Percentiles rank a stretch among this genome's conserved stretches.
phyloP scores from a whole-genome alignment of 2,888 invertebrate genomes.

The Baronia brevicornis region DNA sequence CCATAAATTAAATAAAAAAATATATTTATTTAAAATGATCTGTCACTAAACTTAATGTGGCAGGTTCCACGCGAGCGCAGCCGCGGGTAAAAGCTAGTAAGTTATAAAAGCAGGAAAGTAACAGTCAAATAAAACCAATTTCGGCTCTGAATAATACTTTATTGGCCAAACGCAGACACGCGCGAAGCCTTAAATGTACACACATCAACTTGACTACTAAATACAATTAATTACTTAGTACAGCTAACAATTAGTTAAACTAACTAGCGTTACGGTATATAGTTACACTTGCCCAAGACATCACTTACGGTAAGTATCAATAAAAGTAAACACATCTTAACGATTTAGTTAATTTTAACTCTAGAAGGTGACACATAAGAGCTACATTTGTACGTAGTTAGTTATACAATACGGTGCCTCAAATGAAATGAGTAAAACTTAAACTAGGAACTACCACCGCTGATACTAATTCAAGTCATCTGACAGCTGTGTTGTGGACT shows the following conservation, averaged over 20 bases:
- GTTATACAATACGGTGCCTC: not conserved
- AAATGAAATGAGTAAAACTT: not conserved
- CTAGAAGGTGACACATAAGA: constrained; percentile 62
- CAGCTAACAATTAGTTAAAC: constrained; percentile 35
- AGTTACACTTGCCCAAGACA: constrained; percentile 18
- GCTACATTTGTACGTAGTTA: constrained; percentile 50
- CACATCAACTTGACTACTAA: constrained; percentile 62
- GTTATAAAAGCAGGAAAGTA: no score
- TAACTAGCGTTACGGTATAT: constrained; percentile 33
- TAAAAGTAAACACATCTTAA: constrained; percentile 17
- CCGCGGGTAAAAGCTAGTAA: no score
- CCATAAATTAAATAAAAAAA: no score
- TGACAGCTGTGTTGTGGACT: constrained; percentile 43
- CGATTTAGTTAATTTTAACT: constrained; percentile 20
- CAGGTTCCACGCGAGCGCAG: no score
- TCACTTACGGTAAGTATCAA: constrained; percentile 18
- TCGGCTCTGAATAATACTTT: constrained; percentile 68
- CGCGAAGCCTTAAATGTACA: constrained; percentile 55
- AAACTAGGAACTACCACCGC: constrained; percentile 39
- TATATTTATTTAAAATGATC: no score
- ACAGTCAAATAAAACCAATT: constrained; percentile 38
- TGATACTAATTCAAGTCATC: constrained; percentile 33
- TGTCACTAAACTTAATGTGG: no score
- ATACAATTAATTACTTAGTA: constrained; percentile 41
- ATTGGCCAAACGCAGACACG: constrained; percentile 63